These are phyloP conservation scores for Pangasius mekongensis DNA, from an alignment of 2,797 vertebrate genomes.

Conservation along the genomic window DNA sequence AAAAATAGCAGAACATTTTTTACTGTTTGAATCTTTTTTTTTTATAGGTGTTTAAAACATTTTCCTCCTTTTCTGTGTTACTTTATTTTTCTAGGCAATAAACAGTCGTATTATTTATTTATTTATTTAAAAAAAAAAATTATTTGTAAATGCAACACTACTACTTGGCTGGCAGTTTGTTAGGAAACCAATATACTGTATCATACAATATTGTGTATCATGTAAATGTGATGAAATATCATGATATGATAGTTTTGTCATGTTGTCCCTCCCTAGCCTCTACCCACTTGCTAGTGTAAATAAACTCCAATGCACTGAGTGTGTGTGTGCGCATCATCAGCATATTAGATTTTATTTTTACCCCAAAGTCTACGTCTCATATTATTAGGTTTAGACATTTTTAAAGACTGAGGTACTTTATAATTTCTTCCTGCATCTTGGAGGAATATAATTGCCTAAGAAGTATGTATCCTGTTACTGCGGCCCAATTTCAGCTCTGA, in stretches of 20 bases:
- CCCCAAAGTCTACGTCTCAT: background rate
- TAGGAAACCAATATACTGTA: background rate
- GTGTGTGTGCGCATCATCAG: background rate
- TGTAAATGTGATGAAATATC: background rate
- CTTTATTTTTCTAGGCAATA: background rate
- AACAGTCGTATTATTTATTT: background rate
- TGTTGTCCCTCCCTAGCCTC: background rate
- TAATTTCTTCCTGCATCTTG: background rate
- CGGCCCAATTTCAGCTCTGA: background rate
- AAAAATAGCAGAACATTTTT: background rate
- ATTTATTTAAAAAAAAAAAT: background rate
- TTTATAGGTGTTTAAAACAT: background rate
- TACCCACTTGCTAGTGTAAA: background rate
- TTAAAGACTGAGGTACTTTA: background rate
- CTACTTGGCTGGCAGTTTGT: background rate
- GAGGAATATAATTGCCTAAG: background rate
- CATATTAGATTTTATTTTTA: background rate
- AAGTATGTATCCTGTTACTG: background rate
- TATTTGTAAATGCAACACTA: background rate
- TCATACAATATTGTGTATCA: background rate
- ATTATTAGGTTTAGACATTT: background rate
- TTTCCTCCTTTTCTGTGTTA: background rate
- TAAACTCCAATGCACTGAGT: background rate
- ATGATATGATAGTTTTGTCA: background rate
- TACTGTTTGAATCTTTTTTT: background rate